Percentiles rank a stretch among this genome's conserved stretches.
These are phyloP conservation scores for Steatocranus sp. DNA, from an alignment of 2,797 vertebrate genomes.

Conservation along the genomic window DNA sequence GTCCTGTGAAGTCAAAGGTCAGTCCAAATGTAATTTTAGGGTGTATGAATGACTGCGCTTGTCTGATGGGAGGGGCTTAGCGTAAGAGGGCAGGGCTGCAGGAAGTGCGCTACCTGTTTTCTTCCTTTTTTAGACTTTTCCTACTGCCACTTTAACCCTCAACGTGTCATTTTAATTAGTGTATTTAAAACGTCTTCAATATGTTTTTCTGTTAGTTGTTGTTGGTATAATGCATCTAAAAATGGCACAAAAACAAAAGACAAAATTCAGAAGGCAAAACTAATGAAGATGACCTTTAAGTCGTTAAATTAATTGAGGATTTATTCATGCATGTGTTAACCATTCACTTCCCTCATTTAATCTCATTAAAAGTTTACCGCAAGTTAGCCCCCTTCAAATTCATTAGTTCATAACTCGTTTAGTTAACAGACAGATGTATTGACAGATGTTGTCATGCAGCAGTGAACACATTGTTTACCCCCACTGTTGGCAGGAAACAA, in stretches of 20 bases:
- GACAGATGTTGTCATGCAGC: constrained; percentile 17
- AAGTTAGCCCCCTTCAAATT: neutral
- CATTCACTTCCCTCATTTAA: neutral
- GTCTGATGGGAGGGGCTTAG: neutral
- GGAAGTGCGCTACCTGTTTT: neutral
- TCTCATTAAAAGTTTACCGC: neutral
- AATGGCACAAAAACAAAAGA: neutral
- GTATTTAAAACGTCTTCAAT: neutral
- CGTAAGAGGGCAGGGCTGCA: neutral
- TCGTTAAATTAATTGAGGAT: neutral
- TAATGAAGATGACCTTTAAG: neutral
- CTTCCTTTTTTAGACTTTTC: neutral
- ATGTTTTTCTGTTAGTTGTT: neutral
- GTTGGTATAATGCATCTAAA: neutral
- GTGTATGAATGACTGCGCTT: neutral
- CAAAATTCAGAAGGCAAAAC: neutral
- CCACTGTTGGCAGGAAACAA: constrained; percentile 25
- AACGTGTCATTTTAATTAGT: neutral
- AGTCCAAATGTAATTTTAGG: neutral
- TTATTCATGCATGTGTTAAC: constrained; percentile 2
- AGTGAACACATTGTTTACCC: constrained; percentile 8
- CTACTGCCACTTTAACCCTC: neutral
- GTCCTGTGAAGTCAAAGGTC: neutral
- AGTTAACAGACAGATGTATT: constrained; percentile 4
- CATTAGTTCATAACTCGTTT: neutral